Base-by-base conservation (phyloP, 2,797 vertebrate species). In the Gymnothorax reevesii region DNA sequence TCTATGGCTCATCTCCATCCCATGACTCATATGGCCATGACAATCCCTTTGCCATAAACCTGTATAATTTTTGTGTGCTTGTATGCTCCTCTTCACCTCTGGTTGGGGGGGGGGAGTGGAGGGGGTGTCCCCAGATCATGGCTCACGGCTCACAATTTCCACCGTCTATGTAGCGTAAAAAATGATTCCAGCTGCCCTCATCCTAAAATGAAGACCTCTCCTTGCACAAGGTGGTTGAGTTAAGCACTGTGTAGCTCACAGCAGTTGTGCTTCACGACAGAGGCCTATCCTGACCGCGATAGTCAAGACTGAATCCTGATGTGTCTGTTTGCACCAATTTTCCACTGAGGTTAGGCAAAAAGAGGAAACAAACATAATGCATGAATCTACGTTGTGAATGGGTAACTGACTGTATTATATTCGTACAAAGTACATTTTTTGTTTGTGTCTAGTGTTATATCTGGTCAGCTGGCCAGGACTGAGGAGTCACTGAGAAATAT, bases 41-140 rank as follows among this genome's bases (percentile, higher is more conserved):
- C 42, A 84, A 55, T 69, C 49, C 62, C 60, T 27, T 85, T 85
- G 71, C 71, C 15, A 33, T 77, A 77, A 85, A 69, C 69, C 33
- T 64, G 20, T 52, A 57, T 83, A 55, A 69, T 83, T 75, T 59
- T 54, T 80, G 49, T 55, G 52, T 80, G 77, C 55, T 80, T 80
- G 52, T 80, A 54, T 22, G 8, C 52, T 12, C 77, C 25, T 20
- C 12, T 27, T 27, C 73, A 7, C 22, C 52, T 22, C n/a, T 22
- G 3, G 49, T 20, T 7, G 17, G 49, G 77, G 77, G 33, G 33
- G 33, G 33, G 33, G 33, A 42, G 33, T 42, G 33, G 33, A 42
- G 33, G 33, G 33, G 33, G 33, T 42, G 49, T 55, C 55, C 17
- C 77, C 77, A 55, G 20, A 80, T 52, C 12, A 22, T 54, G 20